Conservation (phyloP, 2,888 invertebrate species). For the Melieria picta region DNA sequence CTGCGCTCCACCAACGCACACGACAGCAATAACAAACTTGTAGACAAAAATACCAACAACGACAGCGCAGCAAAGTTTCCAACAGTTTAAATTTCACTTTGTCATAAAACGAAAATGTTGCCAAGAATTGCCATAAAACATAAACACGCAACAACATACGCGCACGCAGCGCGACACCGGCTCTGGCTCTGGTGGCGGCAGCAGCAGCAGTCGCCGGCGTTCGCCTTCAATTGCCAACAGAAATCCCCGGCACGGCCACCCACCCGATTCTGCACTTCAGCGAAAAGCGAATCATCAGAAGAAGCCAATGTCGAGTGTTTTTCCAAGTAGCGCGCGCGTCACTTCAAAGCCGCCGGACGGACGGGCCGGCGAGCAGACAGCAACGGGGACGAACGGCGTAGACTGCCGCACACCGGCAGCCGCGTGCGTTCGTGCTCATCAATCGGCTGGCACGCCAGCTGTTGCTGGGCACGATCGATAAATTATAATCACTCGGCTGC, state of each 20-base stretch:
- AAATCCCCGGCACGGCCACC: too few species aligned
- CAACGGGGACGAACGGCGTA: not conserved
- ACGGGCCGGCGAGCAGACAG: too few species aligned
- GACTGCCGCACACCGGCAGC: not conserved
- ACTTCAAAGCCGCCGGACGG: too few species aligned
- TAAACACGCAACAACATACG: not conserved
- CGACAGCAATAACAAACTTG: not conserved
- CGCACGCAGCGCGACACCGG: not conserved
- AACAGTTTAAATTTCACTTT: conserved; percentile 54
- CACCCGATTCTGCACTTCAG: not conserved
- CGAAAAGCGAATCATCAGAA: not conserved
- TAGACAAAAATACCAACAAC: conserved; percentile 9
- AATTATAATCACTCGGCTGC: conserved; percentile 48
- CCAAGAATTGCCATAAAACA: conserved; percentile 43
- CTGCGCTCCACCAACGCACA: not conserved
- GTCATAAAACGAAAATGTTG: conserved; percentile 52
- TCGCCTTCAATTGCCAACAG: too few species aligned
- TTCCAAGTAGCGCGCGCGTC: too few species aligned
- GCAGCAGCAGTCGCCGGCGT: not conserved
- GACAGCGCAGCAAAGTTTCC: conserved; percentile 17
- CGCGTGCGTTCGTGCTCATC: not conserved
- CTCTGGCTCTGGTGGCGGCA: not conserved
- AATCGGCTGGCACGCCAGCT: conserved; percentile 39
- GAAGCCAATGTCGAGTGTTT: too few species aligned
- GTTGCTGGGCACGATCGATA: conserved; percentile 45